Evolutionary conservation across 2,797 vertebrate genomes (phyloP), one percentile per base, ranked within the genome.

Genomic region (Simalia tracyae): DNA sequence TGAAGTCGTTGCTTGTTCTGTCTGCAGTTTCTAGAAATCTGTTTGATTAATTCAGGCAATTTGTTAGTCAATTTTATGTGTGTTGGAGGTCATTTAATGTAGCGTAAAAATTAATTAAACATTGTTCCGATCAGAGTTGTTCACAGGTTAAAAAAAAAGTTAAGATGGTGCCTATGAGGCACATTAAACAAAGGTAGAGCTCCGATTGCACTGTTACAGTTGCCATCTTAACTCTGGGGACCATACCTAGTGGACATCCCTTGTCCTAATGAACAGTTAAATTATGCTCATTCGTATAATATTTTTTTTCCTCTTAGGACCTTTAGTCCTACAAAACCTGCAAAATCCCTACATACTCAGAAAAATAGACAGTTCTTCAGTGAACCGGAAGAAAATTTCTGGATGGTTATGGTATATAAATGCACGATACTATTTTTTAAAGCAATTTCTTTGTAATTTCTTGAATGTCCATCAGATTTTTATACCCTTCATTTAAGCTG

Each of bases 361-460:
- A 99, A 99, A 97, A 99, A 99, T 2, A 98, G 99, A 28, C 99
- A 99, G 92, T 99, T 99, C 97, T 99, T 99, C 97, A 98, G 98
- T 90, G 99, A 99, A 94, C 98, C 99, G 0, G 99, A 99, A 96
- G 99, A 99, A 93, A 98, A 98, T 95, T 99, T 99, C 97, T 99
- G 99, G 99, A 99, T 99, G 95, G 98, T 99, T 94, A 99, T 99
- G 99, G 99, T 99, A 99, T 90, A 96, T 95, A 96, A 72, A 90
- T 92, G 92, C 0, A 31, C 89, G 93, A 95, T 95, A 28, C 17
- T 72, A 6, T 72, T 46, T 28, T 72, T 9, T n/a, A 36, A 19
- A 63, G 9, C 26, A n/a, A 3, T 68, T 92, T 59, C 4, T 50
- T 24, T 68, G 15, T 11, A 50, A 56, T 91, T 94, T 61, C 9